Evolutionary conservation across 2,888 invertebrate species (phyloP), one percentile per base, ranked within the genome.

Genomic region (Acronicta psi): DNA sequence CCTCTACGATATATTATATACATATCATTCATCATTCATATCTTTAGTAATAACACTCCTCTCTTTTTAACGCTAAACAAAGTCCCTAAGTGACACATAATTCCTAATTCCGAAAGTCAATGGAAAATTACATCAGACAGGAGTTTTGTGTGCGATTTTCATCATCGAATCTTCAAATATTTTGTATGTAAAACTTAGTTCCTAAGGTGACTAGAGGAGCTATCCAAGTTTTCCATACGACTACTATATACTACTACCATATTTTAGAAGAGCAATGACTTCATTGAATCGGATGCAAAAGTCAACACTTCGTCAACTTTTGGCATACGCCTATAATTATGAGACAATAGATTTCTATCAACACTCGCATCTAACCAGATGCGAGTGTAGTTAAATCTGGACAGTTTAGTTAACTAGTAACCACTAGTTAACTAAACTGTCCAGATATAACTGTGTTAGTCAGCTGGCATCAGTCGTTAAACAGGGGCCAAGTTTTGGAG

Each of bases 321-420:
- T 69, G 69, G 69, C 69, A 69, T 55, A 23, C 31, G 23, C 36
- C 31, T 36, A 43, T 51, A 54, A 41, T 50, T 69, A 62, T 50
- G 38, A 69, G 41, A 69, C 65, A 69, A 70, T 70, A 45, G 42
- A 14, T 59, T 52, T 69, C 66, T 40, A 36, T 67, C 72, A 61
- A n/a, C 57, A 58, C 53, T 47, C 43, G 62, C 40, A n/a, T 72
- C 62, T 29, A 25, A 25, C n/a, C n/a, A n/a, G n/a, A n/a, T n/a
- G n/a, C n/a, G n/a, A n/a, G n/a, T n/a, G n/a, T n/a, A 31, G 58
- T 62, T 69, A 69, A 51, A 57, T 56, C 54, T 36, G 46, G 41
- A 51, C 43, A 41, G 52, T 60, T 71, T 37, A 49, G 59, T 67
- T 62, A 52, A 63, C 67, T 53, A 8, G 62, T 50, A 59, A 62